Evolutionary conservation across 2,888 invertebrate genomes (phyloP), one percentile per base, ranked within the genome.

Genomic region (Sminthurides aquaticus): DNA sequence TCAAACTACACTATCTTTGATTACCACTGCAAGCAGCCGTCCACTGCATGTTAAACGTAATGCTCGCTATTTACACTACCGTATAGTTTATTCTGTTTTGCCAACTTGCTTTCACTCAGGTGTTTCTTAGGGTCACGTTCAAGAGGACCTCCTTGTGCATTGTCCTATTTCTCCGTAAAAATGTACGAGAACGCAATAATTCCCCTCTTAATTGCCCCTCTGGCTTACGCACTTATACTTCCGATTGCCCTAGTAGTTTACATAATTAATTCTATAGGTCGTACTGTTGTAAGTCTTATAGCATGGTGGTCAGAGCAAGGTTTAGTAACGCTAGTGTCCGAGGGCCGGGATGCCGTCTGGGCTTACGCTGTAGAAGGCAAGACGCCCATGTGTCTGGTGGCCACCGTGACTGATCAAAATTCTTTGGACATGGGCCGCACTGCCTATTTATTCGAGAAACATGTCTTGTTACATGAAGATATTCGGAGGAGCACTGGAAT

Each of bases 391-490:
- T 55, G 57, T 15, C 15, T 66, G 1, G 22, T 57, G 15, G 64
- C 57, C 20, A 52, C 25, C 2, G 20, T 62, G 2, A 22, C 27
- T 22, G 8, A 28, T 18, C 26, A 27, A 15, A 58, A 49, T 22
- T 18, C 34, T 1, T 1, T 61, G 0, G 29, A 63, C 29, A 1
- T 49, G 0, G 15, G 28, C 22, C 52, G 57, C 57, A 49, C 27
- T 56, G 60, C 65, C 2, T 5, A 56, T 3, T 27, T 27, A 8
- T 68, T 68, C 58, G 49, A 60, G 49, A 61, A 57, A n/a, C 49
- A 56, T 52, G 62, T 66, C 3, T 55, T 68, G 20, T 25, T 64
- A n/a, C 55, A 59, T 49, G 55, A 61, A n/a, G 66, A 63, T 5
- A 22, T 27, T 18, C 58, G 57, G n/a, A 55, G 20, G 1, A 27